Evolutionary conservation across 2,113 vertebrate genomes (phyloP).

Genomic region (Arvicanthis niloticus): DNA sequence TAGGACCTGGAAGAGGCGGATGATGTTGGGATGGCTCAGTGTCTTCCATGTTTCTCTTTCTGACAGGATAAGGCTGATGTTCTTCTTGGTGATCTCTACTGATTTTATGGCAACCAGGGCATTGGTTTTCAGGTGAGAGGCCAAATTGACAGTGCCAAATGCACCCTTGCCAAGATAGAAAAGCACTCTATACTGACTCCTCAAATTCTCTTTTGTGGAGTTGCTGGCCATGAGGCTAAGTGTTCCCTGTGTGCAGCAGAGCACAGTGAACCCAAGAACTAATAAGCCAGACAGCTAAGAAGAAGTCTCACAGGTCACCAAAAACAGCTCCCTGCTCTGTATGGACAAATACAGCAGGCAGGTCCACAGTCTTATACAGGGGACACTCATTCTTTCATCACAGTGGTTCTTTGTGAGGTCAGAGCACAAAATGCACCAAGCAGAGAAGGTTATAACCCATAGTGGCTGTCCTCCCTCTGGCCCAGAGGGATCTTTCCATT

Average conservation of each 20-base stretch:
- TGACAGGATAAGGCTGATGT: rapidly evolving
- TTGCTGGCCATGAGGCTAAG: not conserved
- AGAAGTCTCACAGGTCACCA: not conserved
- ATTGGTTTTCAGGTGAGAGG: not conserved
- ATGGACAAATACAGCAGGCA: not conserved
- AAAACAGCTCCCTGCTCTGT: not conserved
- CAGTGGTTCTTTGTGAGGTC: too few species aligned
- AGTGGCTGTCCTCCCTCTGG: too few species aligned
- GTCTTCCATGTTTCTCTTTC: not conserved
- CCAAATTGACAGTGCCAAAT: not conserved
- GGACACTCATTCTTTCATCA: too few species aligned
- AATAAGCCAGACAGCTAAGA: too few species aligned
- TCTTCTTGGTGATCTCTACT: rapidly evolving
- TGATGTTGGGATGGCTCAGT: not conserved
- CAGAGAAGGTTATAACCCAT: too few species aligned
- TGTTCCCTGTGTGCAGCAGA: too few species aligned
- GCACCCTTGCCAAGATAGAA: not conserved
- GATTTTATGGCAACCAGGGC: not conserved
- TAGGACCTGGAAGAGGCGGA: not conserved
- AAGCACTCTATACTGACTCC: not conserved
- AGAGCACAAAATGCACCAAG: too few species aligned
- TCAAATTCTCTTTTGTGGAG: not conserved
- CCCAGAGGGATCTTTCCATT: too few species aligned
- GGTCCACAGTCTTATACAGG: not conserved
- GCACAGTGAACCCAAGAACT: too few species aligned